phyloP scores from a whole-genome alignment of 2,113 vertebrate species.

The Thamnophis sirtalis region DNA sequence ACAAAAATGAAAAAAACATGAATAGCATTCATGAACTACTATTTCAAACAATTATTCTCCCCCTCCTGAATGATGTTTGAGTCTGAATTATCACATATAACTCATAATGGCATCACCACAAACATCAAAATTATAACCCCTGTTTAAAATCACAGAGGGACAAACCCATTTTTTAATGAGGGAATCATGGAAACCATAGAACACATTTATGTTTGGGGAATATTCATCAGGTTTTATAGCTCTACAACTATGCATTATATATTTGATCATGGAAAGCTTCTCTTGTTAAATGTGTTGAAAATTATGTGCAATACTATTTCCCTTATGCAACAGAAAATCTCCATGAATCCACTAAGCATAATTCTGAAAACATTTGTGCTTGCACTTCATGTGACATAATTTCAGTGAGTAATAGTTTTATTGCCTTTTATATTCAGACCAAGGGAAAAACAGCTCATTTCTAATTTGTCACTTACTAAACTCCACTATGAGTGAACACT shows the following conservation, averaged over 20 bases:
- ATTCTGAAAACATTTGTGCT: not conserved
- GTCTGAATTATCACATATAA: not conserved
- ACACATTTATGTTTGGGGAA: not conserved
- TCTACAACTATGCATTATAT: not conserved
- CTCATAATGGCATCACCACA: not conserved
- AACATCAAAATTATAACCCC: not conserved
- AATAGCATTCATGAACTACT: not conserved
- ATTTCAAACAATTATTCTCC: not conserved
- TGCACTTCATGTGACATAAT: not conserved
- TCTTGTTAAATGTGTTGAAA: not conserved
- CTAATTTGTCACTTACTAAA: not conserved
- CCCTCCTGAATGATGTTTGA: not conserved
- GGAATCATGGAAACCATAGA: not conserved
- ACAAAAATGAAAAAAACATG: not conserved
- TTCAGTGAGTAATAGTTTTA: not conserved
- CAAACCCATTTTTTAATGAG: too few species aligned
- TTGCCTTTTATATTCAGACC: not conserved
- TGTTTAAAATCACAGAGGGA: not conserved
- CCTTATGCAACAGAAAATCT: not conserved
- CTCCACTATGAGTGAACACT: not conserved
- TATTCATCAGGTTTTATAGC: not conserved
- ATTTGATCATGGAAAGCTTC: not conserved
- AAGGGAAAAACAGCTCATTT: not conserved
- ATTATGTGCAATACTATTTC: not conserved
- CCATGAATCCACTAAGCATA: not conserved